Percentiles rank a stretch among this genome's conserved stretches.
Conservation (phyloP, 2,113 vertebrate genomes). For the Eolophus roseicapilla region DNA sequence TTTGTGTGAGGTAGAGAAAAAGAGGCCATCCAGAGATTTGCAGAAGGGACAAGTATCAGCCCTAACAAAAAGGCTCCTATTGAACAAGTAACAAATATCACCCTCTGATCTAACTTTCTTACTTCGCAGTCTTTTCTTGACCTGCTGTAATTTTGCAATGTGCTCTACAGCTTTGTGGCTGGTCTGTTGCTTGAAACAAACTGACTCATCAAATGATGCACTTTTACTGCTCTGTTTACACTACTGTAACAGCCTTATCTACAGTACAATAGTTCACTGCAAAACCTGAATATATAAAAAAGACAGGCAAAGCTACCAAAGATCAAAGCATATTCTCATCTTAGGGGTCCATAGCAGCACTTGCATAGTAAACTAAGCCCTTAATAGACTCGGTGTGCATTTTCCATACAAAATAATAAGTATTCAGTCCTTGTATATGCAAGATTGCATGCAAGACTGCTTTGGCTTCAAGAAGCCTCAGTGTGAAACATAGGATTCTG, state of each 20-base stretch:
- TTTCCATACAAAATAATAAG: background rate
- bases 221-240: constrained; percentile 52
- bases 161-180: background rate
- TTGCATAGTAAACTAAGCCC: background rate
- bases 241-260: constrained; percentile 22
- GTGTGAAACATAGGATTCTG: background rate
- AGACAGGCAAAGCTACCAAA: background rate
- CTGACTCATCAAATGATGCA: constrained; percentile 43
- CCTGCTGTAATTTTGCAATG: constrained; percentile 1
- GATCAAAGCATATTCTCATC: background rate
- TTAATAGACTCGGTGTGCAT: background rate
- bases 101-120: background rate
- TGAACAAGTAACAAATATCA: background rate
- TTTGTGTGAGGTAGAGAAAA: constrained; percentile 27
- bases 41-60: background rate
- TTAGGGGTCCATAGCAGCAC: background rate
- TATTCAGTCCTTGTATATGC: background rate
- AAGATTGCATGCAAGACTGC: background rate
- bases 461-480: background rate
- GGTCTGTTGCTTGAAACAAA: constrained; percentile 46
- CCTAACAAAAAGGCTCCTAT: background rate
- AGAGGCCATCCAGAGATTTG: background rate
- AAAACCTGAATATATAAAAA: background rate
- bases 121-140: background rate
- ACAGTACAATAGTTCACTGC: constrained; percentile 26